Evolutionary conservation across 2,888 invertebrate genomes (phyloP).

Genomic region (Acanthosoma haemorrhoidale): DNA sequence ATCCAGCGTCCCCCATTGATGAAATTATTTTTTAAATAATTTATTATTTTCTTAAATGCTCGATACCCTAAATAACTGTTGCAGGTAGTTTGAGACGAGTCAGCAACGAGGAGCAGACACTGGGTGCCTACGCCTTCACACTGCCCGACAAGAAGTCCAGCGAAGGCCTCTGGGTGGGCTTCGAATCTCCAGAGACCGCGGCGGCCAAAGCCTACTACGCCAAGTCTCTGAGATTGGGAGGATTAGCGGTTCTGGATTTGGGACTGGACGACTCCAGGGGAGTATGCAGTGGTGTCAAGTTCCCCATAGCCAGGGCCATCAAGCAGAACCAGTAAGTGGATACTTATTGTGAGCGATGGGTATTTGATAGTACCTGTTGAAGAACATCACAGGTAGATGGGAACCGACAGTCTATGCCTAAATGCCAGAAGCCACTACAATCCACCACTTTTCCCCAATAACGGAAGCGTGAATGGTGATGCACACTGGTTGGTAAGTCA

Average conservation of each 20-base stretch:
- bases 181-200: constrained; percentile 76
- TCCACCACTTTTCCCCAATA: too few relatives aligned
- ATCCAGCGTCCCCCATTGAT: too few relatives aligned
- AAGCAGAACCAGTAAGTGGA: constrained; percentile 51
- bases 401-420: too few relatives aligned
- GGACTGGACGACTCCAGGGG: constrained; percentile 78
- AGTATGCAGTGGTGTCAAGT: constrained; percentile 66
- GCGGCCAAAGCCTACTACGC: constrained; percentile 69
- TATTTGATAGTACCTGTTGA: too few relatives aligned
- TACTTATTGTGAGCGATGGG: too few relatives aligned
- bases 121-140: constrained; percentile 71
- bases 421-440: too few relatives aligned
- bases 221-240: constrained; percentile 69
- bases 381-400: too few relatives aligned
- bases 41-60: too few relatives aligned
- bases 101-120: constrained; percentile 73
- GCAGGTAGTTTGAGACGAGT: constrained; percentile 59
- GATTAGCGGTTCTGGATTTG: constrained; percentile 68
- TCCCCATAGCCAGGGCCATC: constrained; percentile 68
- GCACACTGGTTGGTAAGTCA: too few relatives aligned
- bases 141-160: constrained; percentile 51
- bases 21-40: too few relatives aligned
- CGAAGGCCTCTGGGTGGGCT: constrained; percentile 73
- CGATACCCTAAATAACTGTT: too few relatives aligned
- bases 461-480: too few relatives aligned